A percentile compares a stretch with the other conserved stretches of the same genome.
Evolutionary conservation across 2,888 invertebrate genomes (phyloP).

Genomic region (Andrena minutula): DNA sequence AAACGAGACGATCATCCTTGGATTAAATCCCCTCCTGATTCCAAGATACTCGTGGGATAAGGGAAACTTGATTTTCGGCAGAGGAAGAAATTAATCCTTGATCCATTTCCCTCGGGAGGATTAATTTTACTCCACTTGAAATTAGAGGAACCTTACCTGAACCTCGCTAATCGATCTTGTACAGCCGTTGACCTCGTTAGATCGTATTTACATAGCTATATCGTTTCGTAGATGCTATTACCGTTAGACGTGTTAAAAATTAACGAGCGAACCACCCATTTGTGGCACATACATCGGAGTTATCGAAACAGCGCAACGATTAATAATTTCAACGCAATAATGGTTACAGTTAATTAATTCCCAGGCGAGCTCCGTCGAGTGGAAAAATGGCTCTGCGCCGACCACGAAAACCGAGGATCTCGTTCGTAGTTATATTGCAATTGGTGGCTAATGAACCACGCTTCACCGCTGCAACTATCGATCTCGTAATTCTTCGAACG

Average conservation of each 20-base stretch:
- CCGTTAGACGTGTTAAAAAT: not conserved
- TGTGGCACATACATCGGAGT: not conserved
- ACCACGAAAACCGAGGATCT: not conserved
- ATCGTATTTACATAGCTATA: slow-evolving; percentile 12
- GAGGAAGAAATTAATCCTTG: not conserved
- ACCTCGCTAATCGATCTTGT: slow-evolving; percentile 2
- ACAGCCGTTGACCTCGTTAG: not conserved
- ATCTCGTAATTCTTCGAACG: too few relatives aligned
- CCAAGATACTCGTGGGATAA: not conserved
- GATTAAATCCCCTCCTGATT: not conserved
- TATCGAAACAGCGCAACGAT: slow-evolving; percentile 20
- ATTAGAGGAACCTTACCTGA: not conserved
- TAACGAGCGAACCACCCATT: not conserved
- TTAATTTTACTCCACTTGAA: not conserved
- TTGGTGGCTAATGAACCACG: not conserved
- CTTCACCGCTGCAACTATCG: too few relatives aligned
- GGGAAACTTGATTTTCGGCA: not conserved
- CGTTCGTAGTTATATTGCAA: not conserved
- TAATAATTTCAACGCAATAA: not conserved
- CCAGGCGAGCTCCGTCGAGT: not conserved
- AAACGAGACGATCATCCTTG: not conserved
- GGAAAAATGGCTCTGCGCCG: not conserved
- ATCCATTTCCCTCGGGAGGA: not conserved
- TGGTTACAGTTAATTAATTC: slow-evolving; percentile 51
- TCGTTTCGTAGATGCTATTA: not conserved